phyloP scores from a whole-genome alignment of 2,888 invertebrate species.

The Trypoxylon attenuatum region DNA sequence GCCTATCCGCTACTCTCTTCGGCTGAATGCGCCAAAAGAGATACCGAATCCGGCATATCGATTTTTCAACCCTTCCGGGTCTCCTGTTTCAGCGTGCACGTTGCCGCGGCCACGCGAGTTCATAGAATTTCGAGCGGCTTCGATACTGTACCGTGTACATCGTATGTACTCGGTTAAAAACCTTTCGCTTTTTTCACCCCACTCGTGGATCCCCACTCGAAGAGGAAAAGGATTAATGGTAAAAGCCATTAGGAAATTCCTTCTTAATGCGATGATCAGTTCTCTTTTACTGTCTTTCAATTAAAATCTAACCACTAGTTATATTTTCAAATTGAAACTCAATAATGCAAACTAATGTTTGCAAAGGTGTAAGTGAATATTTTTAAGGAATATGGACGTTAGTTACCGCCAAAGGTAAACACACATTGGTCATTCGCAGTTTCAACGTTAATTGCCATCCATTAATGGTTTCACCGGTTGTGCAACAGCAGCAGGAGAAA shows the following conservation, averaged over 20 bases:
- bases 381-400: too few species aligned
- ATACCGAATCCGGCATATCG: background rate
- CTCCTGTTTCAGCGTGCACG: background rate
- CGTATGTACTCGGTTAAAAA: too few species aligned
- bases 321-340: too few species aligned
- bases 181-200: background rate
- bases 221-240: conserved; percentile 4
- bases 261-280: too few species aligned
- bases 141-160: too few species aligned
- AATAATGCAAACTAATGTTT: too few species aligned
- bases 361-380: too few species aligned
- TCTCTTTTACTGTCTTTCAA: too few species aligned
- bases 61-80: background rate
- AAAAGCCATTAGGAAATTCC: conserved; percentile 11
- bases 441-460: conserved; percentile 26
- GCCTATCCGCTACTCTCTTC: background rate
- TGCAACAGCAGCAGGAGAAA: conserved; percentile 8
- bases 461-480: conserved; percentile 20
- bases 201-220: background rate
- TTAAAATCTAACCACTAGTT: too few species aligned
- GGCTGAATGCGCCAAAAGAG: background rate
- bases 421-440: conserved; percentile 12
- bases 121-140: background rate
- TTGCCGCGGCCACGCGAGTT: background rate
- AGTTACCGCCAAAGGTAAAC: too few species aligned